Evolutionary conservation across 2,113 vertebrate genomes (phyloP), one percentile per base, ranked within the genome.

Genomic region (Gadus chalcogrammus): DNA sequence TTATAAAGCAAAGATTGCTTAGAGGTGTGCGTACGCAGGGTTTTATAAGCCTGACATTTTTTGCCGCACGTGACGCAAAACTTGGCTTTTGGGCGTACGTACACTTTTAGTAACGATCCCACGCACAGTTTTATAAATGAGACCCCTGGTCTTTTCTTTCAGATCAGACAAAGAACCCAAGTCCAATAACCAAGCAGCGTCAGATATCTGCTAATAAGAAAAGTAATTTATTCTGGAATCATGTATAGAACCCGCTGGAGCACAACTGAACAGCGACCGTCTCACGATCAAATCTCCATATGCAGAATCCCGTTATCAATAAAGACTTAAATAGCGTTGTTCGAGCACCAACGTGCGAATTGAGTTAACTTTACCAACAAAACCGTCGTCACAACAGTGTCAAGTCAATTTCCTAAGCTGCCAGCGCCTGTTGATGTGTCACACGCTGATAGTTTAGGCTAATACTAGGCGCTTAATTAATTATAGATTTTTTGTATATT

Each of bases 101-200:
- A 20, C 20, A 20, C 20, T 20, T 20, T 20, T 20, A 20, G 20
- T 20, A 20, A 20, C 20, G 20, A 20, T 20, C 20, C 20, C 20
- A 20, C 20, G 20, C 20, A 20, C 20, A 20, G 20, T 20, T 20
- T 20, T 20, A 20, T 20, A 20, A 20, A 20, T 20, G 20, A 20
- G 20, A 20, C 20, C 20, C 20, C 61, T 28, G 0, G 42, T 70
- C 70, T 38, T 80, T 76, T 56, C 64, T 66, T 73, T 67, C 18
- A 17, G 0, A 52, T 80, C 22, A 80, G 22, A 56, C 70, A 64
- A 73, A 63, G 75, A 80, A 80, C 55, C 48, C 22, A 80, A 42
- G 59, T 71, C 15, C 15, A 68, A 20, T 48, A 73, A 66, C 64
- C 70, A 73, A 38, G 22, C 55, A 63, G 70, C 69, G 59, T 79